Evolutionary conservation across 2,888 invertebrate genomes (phyloP), one percentile per base, ranked within the genome.

Genomic region (Thalpophila matura): DNA sequence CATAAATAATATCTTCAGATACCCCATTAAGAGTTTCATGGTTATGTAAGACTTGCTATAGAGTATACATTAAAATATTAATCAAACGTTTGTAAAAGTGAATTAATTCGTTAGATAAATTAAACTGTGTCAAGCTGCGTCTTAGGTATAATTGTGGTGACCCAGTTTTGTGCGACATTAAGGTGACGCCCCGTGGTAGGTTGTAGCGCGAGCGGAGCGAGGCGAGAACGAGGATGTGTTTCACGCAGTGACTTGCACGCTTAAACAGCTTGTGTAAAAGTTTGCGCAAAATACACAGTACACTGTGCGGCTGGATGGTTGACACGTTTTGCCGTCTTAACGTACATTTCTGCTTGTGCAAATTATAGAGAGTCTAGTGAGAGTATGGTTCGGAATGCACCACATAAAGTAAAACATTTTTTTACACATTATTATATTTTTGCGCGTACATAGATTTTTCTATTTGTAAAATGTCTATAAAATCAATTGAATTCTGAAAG

Each of bases 51-150:
- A 71, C 51, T 66, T 55, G 55, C 51, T 49, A 56, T 64, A 64
- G 27, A 46, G 55, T 58, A 50, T 58, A 62, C 50, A 72, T 73
- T 77, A 62, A 75, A 79, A 77, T 78, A 81, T 75, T 73, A 80
- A 77, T 76, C 46, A 68, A 64, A 67, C 50, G 69, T 72, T 75
- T 68, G 45, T 76, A 53, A 76, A 84, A 82, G 82, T 85, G 83
- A 87, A 88, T 89, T 86, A 88, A 88, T 89, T 89, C 86, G 85
- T 85, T 81, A 86, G 80, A 90, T 86, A 86, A 87, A 89, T 87
- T 88, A 84, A 87, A 86, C 75, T 76, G 80, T 84, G 85, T 86
- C 86, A 87, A 87, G 84, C 84, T 74, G 73, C 77, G 82, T 85
- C 82, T 85, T 83, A 80, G 80, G 80, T 78, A 80, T 89, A 89